Conservation (phyloP, 2,888 invertebrate genomes). For the Synanthedon tipuliformis region DNA sequence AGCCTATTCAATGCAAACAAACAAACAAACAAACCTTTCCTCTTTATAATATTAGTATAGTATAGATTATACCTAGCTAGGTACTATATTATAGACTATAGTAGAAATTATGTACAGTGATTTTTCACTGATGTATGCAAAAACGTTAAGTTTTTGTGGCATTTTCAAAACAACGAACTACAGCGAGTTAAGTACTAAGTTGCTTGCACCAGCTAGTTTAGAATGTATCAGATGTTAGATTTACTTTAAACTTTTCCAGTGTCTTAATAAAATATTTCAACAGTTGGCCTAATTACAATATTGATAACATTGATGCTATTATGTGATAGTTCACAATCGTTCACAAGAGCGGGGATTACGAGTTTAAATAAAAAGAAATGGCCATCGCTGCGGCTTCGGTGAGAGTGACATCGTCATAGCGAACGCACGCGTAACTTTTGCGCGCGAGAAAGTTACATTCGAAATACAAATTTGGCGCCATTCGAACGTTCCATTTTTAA, state of each 20-base stretch:
- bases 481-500: constrained; percentile 10
- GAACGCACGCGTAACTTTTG: constrained; percentile 26
- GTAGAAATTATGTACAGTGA: no score
- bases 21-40: no score
- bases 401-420: constrained; percentile 52
- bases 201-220: no score
- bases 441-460: constrained; percentile 38
- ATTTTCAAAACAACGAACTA: no score
- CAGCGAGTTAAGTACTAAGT: no score
- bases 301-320: constrained; percentile 43
- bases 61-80: no score
- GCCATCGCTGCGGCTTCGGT: constrained; percentile 30
- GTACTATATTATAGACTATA: no score
- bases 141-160: no score
- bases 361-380: constrained; percentile 61
- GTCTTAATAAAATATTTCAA: not conserved
- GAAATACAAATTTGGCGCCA: constrained; percentile 34
- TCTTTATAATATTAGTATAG: no score
- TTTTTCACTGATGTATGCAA: no score
- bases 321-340: constrained; percentile 47
- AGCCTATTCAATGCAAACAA: no score
- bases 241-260: not conserved
- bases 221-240: no score
- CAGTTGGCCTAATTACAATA: not conserved
- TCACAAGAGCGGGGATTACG: constrained; percentile 43